A percentile compares a stretch with the other conserved stretches of the same genome.
Evolutionary conservation across 2,113 vertebrate genomes (phyloP).

Genomic region (Pterophyllum scalare): DNA sequence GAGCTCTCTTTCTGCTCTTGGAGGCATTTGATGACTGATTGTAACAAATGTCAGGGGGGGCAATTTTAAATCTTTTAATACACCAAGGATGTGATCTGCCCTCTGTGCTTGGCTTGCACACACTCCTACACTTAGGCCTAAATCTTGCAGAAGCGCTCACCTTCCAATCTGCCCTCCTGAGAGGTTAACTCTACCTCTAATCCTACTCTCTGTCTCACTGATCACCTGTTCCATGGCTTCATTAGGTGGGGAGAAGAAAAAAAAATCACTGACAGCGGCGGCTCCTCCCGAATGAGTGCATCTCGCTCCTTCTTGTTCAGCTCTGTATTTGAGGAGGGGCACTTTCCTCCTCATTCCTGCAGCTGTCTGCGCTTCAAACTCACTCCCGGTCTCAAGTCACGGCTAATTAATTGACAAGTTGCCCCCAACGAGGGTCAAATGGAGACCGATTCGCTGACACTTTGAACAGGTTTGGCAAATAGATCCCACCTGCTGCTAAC

Average conservation of each 20-base stretch:
- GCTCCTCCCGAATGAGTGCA: neutral
- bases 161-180: conserved; percentile 33
- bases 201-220: conserved; percentile 18
- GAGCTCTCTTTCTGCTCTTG: neutral
- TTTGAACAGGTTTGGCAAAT: conserved; percentile 14
- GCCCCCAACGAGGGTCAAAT: conserved; percentile 26
- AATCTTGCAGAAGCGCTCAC: neutral
- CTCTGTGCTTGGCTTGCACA: neutral
- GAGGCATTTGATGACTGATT: conserved; percentile 2
- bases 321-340: neutral
- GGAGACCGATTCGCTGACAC: conserved; percentile 34
- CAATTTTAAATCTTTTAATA: neutral
- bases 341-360: conserved; percentile 27
- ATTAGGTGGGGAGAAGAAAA: neutral
- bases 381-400: conserved; percentile 18
- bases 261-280: conserved; percentile 1
- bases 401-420: conserved; percentile 56
- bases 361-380: conserved; percentile 30
- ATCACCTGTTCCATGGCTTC: conserved; percentile 18
- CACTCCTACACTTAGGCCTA: conserved; percentile 22
- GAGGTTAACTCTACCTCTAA: conserved; percentile 16
- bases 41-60: neutral
- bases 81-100: neutral
- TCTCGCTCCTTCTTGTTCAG: neutral
- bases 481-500: conserved; percentile 1